Base-by-base conservation (phyloP, 2,113 vertebrate genomes). In the Sebastes fasciatus region DNA sequence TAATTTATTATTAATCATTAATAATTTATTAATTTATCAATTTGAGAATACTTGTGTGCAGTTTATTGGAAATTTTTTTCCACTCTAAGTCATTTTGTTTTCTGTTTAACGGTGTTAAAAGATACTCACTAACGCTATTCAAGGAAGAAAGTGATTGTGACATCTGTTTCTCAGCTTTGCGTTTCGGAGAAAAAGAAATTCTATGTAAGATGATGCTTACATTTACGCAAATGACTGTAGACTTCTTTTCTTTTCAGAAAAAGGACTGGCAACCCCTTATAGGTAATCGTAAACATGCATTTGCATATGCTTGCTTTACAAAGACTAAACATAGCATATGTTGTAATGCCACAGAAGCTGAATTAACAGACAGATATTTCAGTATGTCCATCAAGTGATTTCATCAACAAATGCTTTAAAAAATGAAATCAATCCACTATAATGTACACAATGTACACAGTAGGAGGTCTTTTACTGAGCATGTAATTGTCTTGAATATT, bases 401-500 rank as follows among this genome's bases (percentile, higher is more conserved):
- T 51, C 14, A 26, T 73, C 11, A 57, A n/a, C 46, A 57, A 11
- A 65, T 5, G 26, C 52, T 17, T 67, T 64, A 9, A 13, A 61
- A 77, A 58, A 63, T 16, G 1, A 71, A 77, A 77, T 68, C 77
- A 57, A 67, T 26, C 60, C 16, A 40, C n/a, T 60, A 12, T 49
- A 6, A 26, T 75, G 54, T 40, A 69, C 14, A 65, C 57, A 64
- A 51, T 45, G n/a, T 55, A 62, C 9, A 9, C 4, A 45, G 77
- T 49, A 49, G 66, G 68, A 46, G 62, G 43, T 77, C 40, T 62
- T 46, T 78, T 19, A 21, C 42, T 16, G 54, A 51, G 57, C 58
- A 55, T 82, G 16, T 74, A 71, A 61, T 45, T 26, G 40, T 79
- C 16, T n/a, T 78, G 62, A 72, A 79, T 82, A 76, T 84, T 84